phyloP scores from a whole-genome alignment of 2,113 vertebrate species.

The Bufo gargarizans region DNA sequence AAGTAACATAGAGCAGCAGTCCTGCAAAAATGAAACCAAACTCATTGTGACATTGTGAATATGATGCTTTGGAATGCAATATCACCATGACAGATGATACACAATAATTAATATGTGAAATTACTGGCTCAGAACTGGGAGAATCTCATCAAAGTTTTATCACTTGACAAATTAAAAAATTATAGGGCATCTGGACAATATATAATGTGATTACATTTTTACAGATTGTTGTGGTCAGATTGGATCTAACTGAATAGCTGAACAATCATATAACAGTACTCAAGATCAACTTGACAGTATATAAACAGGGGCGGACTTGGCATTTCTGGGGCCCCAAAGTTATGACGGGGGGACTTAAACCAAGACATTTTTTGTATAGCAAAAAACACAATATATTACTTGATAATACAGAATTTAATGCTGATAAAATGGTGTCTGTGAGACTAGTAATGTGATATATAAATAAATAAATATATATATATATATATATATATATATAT shows the following conservation, averaged over 20 bases:
- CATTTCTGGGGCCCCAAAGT: too few species aligned
- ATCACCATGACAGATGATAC: not conserved
- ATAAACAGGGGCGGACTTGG: not conserved
- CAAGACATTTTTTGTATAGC: too few species aligned
- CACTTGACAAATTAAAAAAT: not conserved
- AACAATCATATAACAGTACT: not conserved
- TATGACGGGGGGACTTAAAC: too few species aligned
- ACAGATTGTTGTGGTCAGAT: slow-evolving; percentile 11
- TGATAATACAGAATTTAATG: too few species aligned
- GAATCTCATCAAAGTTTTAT: not conserved
- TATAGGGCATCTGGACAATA: not conserved
- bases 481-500: too few species aligned
- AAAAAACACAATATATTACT: too few species aligned
- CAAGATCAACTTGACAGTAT: not conserved
- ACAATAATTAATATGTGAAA: slow-evolving; percentile 16
- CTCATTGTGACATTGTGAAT: not conserved
- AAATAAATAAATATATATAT: too few species aligned
- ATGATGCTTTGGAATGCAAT: not conserved
- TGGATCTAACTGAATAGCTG: not conserved
- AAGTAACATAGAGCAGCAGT: not conserved
- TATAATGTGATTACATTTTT: not conserved
- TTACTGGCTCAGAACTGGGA: not conserved
- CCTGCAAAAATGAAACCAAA: not conserved
- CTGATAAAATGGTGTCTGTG: too few species aligned
- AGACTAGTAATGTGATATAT: too few species aligned